Base-by-base conservation (phyloP, 2,113 vertebrate species). In the Podarcis cretensis region DNA sequence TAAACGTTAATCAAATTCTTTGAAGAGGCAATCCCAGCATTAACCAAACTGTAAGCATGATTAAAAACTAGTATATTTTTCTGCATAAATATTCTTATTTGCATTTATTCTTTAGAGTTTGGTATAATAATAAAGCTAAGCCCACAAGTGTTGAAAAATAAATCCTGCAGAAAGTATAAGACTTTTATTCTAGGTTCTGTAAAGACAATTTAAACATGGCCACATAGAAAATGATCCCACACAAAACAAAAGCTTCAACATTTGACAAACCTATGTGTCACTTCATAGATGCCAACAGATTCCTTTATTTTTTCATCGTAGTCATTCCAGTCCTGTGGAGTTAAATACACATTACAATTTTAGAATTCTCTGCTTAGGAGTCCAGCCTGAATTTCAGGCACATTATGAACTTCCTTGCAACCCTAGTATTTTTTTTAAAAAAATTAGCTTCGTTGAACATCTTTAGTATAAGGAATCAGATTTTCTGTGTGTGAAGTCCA, bases 261-360 rank as follows among this genome's bases (percentile, higher is more conserved):
- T 94, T 99, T 99, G 89, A 99, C 97, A 96, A 99, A 98, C 93
- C 98, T 96, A 94, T 99, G 98, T 21, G 98, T 97, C 92, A 99
- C 99, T 95, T 99, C 99, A 21, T 99, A 99, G 95, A 99, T 98
- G 85, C 99, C 98, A 93, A 99, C 99, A 5, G 98, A 99, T 90
- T 98, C 98, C 1, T 88, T 97, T 89, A 96, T 95, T 92, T 99
- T 98, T 95, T 99, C 99, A 3, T 99, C 99, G 10, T 99, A 99
- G 92, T 99, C 99, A 25, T 98, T 99, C 99, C 99, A 99, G 87
- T 99, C 99, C 99, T 99, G 80, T 86, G 65, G 87, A 85, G 75
- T 71, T 48, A 95, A 95, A 83, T 90, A 92, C 63, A 90, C 2
- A 25, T 97, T 81, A 96, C 90, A 76, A 80, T 91, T 81, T 90